Conservation (phyloP, 1,140 invertebrate species). For the Anoplolepis gracilipes region DNA sequence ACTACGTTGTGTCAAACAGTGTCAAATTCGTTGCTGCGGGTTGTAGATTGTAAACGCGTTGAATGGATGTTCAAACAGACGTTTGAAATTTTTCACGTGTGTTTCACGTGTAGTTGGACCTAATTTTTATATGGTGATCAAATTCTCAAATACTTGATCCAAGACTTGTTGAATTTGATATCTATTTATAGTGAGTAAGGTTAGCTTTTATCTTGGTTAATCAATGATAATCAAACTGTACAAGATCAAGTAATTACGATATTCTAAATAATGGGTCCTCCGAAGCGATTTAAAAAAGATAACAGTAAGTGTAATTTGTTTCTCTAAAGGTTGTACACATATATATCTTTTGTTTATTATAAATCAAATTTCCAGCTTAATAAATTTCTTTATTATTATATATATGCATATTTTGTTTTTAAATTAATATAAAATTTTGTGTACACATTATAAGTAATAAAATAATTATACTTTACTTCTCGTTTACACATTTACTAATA, state of each 20-base stretch:
- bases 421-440: not conserved
- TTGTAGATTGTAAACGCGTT: too few species aligned
- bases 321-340: not conserved
- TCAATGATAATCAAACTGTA: too few species aligned
- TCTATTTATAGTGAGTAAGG: too few species aligned
- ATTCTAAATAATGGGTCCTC: conserved; percentile 83
- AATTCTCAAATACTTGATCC: too few species aligned
- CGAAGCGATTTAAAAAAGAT: conserved; percentile 84
- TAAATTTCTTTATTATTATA: not conserved
- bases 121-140: too few species aligned
- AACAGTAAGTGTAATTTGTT: conserved; percentile 74
- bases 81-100: too few species aligned
- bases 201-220: too few species aligned
- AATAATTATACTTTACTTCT: not conserved
- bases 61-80: too few species aligned
- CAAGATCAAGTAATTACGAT: not conserved
- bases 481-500: not conserved
- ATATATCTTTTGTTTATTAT: conserved; percentile 23
- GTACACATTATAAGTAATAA: not conserved
- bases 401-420: not conserved
- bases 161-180: too few species aligned
- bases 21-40: too few species aligned
- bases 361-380: not conserved
- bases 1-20: too few species aligned
- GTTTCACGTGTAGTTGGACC: too few species aligned